Base-by-base conservation (phyloP, 2,113 vertebrate genomes). In the Callithrix jacchus region DNA sequence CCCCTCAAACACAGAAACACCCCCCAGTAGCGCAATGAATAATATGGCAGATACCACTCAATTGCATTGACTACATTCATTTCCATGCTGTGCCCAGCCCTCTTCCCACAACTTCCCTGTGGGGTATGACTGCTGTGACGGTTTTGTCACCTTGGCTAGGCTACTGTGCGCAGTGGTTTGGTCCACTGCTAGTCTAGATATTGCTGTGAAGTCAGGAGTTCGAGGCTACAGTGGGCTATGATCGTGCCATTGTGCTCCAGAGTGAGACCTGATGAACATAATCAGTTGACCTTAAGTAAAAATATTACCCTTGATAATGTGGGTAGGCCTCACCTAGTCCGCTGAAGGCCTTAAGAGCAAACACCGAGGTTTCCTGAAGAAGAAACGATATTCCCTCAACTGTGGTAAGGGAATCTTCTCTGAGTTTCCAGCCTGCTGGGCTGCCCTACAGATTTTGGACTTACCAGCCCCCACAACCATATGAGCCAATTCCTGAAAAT, bases 41-140 rank as follows among this genome's bases (percentile, higher is more conserved):
- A 47, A 14, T 12, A 49, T 2, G 6, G 10, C 40, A 79, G 88
- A 61, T 47, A 20, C 12, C 40, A 20, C 35, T 27, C 16, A 10
- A 3, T 30, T 10, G 23, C 1, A 4, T 40, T 54, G 11, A 70
- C 5, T 14, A 8, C 35, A 8, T 32, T 23, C 12, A 17, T n/a
- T 27, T 52, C 14, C 5, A 0, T 0, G 18, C 0, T 6, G 40
- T 5, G 32, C 6, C n/a, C 2, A 12, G 11, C 4, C 47, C 18
- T 52, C 5, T 35, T 71, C 37, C 93, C n/a, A 3, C 3, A 25
- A 35, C 49, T 86, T 23, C 40, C 40, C 9, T 12, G 1, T 14
- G 21, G 49, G 7, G 76, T 83, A 6, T 20, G 56, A n/a, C 47
- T n/a, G 32, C 25, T 61, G 40, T 42, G 47, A 70, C 40, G 11